phyloP scores from a whole-genome alignment of 2,888 invertebrate genomes.

The Salpingus planirostris region DNA sequence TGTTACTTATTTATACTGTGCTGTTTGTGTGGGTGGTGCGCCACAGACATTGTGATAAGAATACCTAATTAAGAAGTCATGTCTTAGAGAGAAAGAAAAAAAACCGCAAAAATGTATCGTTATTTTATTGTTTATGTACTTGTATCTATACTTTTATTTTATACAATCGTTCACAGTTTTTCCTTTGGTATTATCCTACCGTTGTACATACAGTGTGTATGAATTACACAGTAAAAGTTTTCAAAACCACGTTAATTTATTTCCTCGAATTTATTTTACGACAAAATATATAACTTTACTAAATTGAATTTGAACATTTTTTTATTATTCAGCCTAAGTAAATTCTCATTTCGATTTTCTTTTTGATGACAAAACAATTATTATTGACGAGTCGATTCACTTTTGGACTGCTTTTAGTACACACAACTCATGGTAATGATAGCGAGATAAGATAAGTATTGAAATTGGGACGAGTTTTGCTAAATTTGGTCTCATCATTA shows the following conservation, averaged over 20 bases:
- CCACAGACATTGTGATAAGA: constrained; percentile 43
- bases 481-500: too few relatives aligned
- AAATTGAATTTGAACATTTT: not conserved
- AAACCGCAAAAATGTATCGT: constrained; percentile 38
- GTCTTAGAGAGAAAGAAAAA: constrained; percentile 35
- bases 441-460: too few relatives aligned
- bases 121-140: constrained; percentile 42
- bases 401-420: too few relatives aligned
- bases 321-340: too few relatives aligned
- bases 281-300: not conserved
- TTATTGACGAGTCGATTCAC: too few relatives aligned
- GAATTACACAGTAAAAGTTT: constrained; percentile 36
- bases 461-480: too few relatives aligned
- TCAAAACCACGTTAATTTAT: constrained; percentile 34
- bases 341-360: too few relatives aligned
- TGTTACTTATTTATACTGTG: constrained; percentile 44
- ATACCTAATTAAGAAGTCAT: constrained; percentile 38
- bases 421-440: too few relatives aligned
- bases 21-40: constrained; percentile 40
- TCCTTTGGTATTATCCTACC: constrained; percentile 35
- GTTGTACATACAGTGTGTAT: constrained; percentile 42
- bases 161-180: constrained; percentile 38
- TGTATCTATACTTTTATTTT: constrained; percentile 42
- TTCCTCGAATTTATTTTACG: constrained; percentile 13
- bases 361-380: too few relatives aligned